Evolutionary conservation across 2,888 invertebrate genomes (phyloP).

Genomic region (Cordylochernes scorpioides): DNA sequence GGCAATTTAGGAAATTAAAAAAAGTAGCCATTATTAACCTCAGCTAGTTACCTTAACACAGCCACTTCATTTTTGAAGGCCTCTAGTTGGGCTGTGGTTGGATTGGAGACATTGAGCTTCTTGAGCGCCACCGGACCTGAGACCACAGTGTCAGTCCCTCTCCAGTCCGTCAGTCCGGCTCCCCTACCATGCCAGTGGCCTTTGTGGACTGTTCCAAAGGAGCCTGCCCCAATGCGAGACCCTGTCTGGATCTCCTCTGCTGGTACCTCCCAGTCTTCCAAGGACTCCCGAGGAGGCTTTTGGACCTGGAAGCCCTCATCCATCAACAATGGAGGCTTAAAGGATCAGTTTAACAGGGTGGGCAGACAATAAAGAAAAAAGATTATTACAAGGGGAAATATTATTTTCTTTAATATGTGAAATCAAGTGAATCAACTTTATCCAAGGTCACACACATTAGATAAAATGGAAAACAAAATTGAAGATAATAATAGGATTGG

Average conservation of each 20-base stretch:
- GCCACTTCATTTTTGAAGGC: conserved; percentile 97
- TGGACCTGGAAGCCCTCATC: conserved; percentile 1
- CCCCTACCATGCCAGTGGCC: conserved; percentile 77
- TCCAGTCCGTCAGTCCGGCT: too few species aligned
- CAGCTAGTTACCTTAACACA: conserved; percentile 44
- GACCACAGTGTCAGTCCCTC: too few species aligned
- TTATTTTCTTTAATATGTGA: too few species aligned
- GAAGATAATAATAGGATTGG: too few species aligned
- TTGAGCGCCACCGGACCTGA: conserved; percentile 74
- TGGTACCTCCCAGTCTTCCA: conserved; percentile 94
- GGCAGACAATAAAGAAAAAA: too few species aligned
- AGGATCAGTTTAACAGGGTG: too few species aligned
- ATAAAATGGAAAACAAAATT: too few species aligned
- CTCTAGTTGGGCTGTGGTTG: conserved; percentile 77
- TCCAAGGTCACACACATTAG: too few species aligned
- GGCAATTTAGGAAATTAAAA: too few species aligned
- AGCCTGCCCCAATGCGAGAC: conserved; percentile 78
- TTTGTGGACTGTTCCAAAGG: conserved; percentile 93
- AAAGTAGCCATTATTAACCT: not conserved
- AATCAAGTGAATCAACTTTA: too few species aligned
- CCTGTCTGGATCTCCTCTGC: conserved; percentile 76
- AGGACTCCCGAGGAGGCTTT: conserved; percentile 46
- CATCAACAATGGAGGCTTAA: conserved; percentile 11
- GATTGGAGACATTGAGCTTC: conserved; percentile 86
- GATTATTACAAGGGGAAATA: too few species aligned